Evolutionary conservation across 2,888 invertebrate genomes (phyloP).

Genomic region (Oegoconia quadripuncta): DNA sequence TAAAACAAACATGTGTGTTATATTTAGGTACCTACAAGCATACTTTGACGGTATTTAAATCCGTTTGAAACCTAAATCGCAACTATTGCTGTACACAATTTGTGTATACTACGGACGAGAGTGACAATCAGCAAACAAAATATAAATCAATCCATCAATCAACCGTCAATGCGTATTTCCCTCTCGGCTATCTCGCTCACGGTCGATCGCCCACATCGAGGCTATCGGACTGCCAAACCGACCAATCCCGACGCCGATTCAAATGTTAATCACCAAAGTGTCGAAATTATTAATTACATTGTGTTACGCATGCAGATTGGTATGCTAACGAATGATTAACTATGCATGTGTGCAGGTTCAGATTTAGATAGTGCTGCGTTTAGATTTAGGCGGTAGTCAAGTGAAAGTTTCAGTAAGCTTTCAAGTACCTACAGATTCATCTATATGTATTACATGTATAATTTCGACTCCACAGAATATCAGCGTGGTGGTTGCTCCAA

Average conservation of each 20-base stretch:
- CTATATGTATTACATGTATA: too few species aligned
- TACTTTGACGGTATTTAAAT: too few species aligned
- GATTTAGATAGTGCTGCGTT: slow-evolving; percentile 24
- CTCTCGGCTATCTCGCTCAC: slow-evolving; percentile 23
- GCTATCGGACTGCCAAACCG: slow-evolving; percentile 21
- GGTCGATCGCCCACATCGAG: slow-evolving; percentile 32
- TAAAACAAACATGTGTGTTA: too few species aligned
- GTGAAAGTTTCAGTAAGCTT: background rate
- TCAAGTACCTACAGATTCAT: too few species aligned
- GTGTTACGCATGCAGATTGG: slow-evolving; percentile 76
- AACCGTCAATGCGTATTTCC: slow-evolving; percentile 11
- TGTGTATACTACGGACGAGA: background rate
- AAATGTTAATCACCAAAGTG: slow-evolving; percentile 72
- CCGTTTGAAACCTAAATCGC: too few species aligned
- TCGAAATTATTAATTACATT: slow-evolving; percentile 75
- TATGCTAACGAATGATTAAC: slow-evolving; percentile 73
- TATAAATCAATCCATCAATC: slow-evolving; percentile 27
- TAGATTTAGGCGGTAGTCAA: slow-evolving; percentile 6
- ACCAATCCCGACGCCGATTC: slow-evolving; percentile 55
- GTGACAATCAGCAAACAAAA: slow-evolving; percentile 18
- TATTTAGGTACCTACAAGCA: too few species aligned
- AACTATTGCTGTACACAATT: too few species aligned
- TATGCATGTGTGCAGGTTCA: slow-evolving; percentile 57
- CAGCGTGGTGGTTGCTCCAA: too few species aligned
- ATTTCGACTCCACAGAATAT: too few species aligned